These are phyloP conservation scores for Pachycephala philippinensis DNA, from an alignment of 2,113 vertebrate species.

Conservation along the genomic window DNA sequence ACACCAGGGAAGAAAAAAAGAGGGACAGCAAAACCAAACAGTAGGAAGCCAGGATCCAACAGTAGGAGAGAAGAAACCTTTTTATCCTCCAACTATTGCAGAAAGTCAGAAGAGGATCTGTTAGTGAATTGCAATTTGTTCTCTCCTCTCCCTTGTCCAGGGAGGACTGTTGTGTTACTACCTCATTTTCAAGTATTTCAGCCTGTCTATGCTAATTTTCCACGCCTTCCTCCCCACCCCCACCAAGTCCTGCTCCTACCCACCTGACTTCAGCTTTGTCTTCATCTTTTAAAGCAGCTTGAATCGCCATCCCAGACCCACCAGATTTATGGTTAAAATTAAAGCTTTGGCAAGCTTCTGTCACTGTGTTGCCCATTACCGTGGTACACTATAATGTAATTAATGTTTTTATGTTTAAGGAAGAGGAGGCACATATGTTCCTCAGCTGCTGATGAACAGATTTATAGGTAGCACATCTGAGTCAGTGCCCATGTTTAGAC, in stretches of 20 bases:
- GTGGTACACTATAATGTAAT: constrained; percentile 60
- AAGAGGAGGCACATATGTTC: constrained; percentile 65
- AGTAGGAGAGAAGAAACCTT: background rate
- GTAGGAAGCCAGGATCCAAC: background rate
- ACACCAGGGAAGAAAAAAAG: background rate
- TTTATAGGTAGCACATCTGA: constrained; percentile 64
- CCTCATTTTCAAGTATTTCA: background rate
- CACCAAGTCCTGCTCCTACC: background rate
- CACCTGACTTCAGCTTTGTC: constrained; percentile 26
- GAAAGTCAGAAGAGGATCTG: background rate
- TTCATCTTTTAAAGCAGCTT: constrained; percentile 46
- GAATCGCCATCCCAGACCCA: background rate
- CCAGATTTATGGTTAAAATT: constrained; percentile 66
- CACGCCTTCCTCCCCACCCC: background rate
- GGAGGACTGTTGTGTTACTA: background rate
- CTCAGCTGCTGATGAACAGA: constrained; percentile 58
- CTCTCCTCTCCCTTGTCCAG: background rate
- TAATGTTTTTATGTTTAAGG: constrained; percentile 70
- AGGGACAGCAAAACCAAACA: background rate
- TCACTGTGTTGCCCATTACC: constrained; percentile 27
- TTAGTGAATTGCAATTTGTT: background rate
- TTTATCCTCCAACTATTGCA: background rate
- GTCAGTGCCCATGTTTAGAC: constrained; percentile 46
- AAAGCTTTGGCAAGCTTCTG: constrained; percentile 56
- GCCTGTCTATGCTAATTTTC: background rate